phyloP scores from a whole-genome alignment of 2,888 invertebrate genomes.

The Troides aeacus region DNA sequence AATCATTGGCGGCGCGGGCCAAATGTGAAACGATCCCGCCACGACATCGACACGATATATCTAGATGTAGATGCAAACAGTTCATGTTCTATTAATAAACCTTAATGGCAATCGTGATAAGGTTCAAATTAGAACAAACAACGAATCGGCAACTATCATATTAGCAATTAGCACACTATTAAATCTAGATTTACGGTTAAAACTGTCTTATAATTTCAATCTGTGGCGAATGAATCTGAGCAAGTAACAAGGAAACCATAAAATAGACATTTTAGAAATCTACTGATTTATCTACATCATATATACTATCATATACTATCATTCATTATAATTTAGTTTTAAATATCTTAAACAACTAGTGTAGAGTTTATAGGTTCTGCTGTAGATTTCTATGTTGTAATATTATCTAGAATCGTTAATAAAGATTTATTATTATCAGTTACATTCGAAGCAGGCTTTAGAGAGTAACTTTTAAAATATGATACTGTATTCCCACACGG shows the following conservation, averaged over 20 bases:
- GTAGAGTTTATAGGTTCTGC: not conserved
- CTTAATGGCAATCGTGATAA: not conserved
- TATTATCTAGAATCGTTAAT: not conserved
- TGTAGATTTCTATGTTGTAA: not conserved
- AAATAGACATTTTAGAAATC: constrained; percentile 12
- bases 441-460: not conserved
- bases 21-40: constrained; percentile 30
- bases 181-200: constrained; percentile 25
- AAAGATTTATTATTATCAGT: not conserved
- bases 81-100: not conserved
- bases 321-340: too few relatives aligned
- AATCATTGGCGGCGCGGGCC: constrained; percentile 16
- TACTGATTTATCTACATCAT: not conserved
- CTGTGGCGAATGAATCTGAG: constrained; percentile 11
- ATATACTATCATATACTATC: too few relatives aligned
- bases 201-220: constrained; percentile 17
- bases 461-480: constrained; percentile 38
- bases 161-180: constrained; percentile 23
- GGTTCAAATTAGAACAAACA: constrained; percentile 3
- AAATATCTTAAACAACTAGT: too few relatives aligned
- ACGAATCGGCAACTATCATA: constrained; percentile 5
- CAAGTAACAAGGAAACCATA: constrained; percentile 16
- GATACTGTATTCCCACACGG: constrained; percentile 40
- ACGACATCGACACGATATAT: constrained; percentile 28
- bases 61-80: constrained; percentile 19